A percentile compares a stretch with the other conserved stretches of the same genome.
phyloP scores from a whole-genome alignment of 2,113 vertebrate species.

The Carassius gibelio region DNA sequence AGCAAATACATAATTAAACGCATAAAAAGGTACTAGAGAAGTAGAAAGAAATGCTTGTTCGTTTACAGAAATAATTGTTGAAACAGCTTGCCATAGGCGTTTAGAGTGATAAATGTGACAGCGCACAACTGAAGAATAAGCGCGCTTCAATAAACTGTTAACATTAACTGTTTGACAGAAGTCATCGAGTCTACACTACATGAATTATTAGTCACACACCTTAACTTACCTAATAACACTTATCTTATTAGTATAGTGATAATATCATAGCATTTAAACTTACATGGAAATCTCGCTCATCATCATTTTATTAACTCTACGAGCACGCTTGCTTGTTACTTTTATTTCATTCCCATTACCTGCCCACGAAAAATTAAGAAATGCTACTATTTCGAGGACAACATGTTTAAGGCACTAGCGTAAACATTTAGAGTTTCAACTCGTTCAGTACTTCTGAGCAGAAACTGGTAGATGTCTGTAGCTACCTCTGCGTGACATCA shows the following conservation, averaged over 20 bases:
- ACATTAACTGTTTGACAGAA: background rate
- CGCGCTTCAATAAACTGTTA: constrained; percentile 15
- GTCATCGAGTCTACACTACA: background rate
- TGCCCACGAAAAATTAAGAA: background rate
- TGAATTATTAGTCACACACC: background rate
- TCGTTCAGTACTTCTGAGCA: constrained; percentile 8
- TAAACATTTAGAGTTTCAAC: background rate
- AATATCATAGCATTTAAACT: background rate
- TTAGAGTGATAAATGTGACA: constrained; percentile 23
- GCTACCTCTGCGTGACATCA: constrained; percentile 7
- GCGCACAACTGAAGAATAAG: background rate
- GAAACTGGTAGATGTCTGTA: background rate
- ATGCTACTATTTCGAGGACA: background rate
- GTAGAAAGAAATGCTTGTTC: background rate
- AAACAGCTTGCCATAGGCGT: background rate
- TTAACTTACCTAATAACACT: background rate
- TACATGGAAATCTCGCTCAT: background rate
- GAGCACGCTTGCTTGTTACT: background rate
- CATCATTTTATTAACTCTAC: background rate
- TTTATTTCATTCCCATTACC: background rate
- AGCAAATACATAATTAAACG: background rate
- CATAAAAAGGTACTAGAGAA: background rate
- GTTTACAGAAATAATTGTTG: background rate
- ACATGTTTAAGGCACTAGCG: background rate
- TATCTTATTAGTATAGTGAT: background rate